These are phyloP conservation scores for Gerris lacustris DNA, from an alignment of 2,888 invertebrate species.

Conservation along the genomic window DNA sequence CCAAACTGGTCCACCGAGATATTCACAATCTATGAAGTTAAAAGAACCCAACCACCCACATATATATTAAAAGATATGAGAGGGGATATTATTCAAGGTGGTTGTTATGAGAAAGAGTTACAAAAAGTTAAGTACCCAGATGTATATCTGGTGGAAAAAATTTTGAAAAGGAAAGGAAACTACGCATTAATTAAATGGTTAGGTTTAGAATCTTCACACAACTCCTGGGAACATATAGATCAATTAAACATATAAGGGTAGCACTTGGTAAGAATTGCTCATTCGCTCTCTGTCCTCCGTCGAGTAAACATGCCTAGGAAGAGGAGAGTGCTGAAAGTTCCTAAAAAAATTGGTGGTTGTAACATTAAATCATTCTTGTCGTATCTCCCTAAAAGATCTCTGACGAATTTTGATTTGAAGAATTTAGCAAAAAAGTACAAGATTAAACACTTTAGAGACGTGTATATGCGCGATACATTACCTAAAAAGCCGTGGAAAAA, in stretches of 20 bases:
- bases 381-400: background rate
- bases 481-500: background rate
- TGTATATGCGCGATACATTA: background rate
- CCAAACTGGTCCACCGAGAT: constrained; percentile 35
- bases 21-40: constrained; percentile 32
- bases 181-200: constrained; percentile 31
- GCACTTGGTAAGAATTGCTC: background rate
- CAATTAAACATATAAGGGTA: background rate
- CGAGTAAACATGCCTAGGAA: background rate
- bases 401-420: background rate
- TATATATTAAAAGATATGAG: background rate
- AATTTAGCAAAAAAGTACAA: too few species aligned
- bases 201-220: constrained; percentile 18
- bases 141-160: constrained; percentile 31
- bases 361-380: background rate
- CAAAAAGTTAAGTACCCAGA: constrained; percentile 28
- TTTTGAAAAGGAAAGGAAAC: constrained; percentile 27
- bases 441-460: too few species aligned
- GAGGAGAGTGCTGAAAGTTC: background rate
- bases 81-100: constrained; percentile 21
- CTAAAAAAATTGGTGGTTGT: background rate
- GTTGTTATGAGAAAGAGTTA: constrained; percentile 33
- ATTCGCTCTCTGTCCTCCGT: too few species aligned
- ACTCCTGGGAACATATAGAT: background rate
- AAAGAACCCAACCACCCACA: constrained; percentile 24